Percentiles rank a stretch among this genome's conserved stretches.
Evolutionary conservation across 1,140 invertebrate species (phyloP).

Genomic region (Lordiphosa mommai): DNA sequence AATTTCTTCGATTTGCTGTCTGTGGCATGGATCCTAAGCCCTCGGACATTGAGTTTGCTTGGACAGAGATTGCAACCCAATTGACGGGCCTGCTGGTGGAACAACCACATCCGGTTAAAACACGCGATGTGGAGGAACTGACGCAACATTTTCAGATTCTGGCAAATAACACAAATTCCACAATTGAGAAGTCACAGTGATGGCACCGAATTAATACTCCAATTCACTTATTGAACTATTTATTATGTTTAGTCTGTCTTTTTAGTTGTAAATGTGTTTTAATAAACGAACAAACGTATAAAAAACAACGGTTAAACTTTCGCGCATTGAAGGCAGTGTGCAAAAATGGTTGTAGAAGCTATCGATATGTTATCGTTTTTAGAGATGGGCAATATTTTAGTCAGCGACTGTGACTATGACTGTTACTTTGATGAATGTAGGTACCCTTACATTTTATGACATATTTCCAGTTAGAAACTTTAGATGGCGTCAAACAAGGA

Average conservation of each 20-base stretch:
- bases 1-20: constrained; percentile 91
- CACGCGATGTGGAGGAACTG: constrained; percentile 44
- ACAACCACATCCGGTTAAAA: constrained; percentile 20
- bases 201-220: background rate
- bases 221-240: constrained; percentile 13
- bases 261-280: constrained; percentile 18
- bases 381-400: background rate
- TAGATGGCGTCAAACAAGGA: no score
- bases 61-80: constrained; percentile 87
- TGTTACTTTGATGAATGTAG: no score
- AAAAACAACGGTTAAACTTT: background rate
- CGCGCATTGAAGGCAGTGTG: background rate
- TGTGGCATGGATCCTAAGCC: constrained; percentile 86
- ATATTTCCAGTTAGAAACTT: no score
- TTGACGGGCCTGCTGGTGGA: constrained; percentile 66
- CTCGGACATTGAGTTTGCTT: constrained; percentile 89
- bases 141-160: constrained; percentile 50
- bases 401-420: background rate
- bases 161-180: constrained; percentile 17
- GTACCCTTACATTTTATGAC: no score
- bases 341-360: background rate
- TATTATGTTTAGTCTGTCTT: constrained; percentile 46
- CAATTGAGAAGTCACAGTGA: constrained; percentile 51
- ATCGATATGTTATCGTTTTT: background rate
- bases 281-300: background rate